Percentiles rank a stretch among this genome's conserved stretches.
These are phyloP conservation scores for Cladopsammia gracilis DNA, from an alignment of 64 coral and sea anemone species.

Conservation along the genomic window DNA sequence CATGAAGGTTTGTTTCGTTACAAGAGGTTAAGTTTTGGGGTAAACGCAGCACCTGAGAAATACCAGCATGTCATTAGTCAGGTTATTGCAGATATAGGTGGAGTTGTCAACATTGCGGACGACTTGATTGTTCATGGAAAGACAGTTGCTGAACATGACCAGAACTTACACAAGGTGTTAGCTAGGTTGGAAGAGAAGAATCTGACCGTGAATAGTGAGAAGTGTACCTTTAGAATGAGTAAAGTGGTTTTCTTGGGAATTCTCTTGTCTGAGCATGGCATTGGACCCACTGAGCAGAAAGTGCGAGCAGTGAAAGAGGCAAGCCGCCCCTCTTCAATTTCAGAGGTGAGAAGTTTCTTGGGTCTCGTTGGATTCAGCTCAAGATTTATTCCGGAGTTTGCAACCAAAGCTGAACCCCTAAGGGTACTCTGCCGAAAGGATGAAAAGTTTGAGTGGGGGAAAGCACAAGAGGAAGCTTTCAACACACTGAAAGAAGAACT, in stretches of 20 bases:
- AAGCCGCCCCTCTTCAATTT: neutral
- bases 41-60: constrained; percentile 40
- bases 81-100: neutral
- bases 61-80: constrained; percentile 64
- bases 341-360: constrained; percentile 34
- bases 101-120: neutral
- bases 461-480: constrained; percentile 17
- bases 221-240: constrained; percentile 41
- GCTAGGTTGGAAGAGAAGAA: constrained; percentile 1
- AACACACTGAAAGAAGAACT: neutral
- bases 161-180: neutral
- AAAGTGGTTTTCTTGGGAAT: constrained; percentile 44
- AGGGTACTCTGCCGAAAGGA: neutral
- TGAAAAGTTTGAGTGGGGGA: neutral
- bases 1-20: neutral
- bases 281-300: constrained; percentile 34
- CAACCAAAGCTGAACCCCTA: neutral
- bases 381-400: constrained; percentile 27
- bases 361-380: constrained; percentile 32
- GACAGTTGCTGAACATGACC: neutral
- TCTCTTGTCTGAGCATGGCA: constrained; percentile 17
- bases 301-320: constrained; percentile 22
- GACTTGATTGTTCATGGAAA: neutral
- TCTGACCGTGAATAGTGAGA: constrained; percentile 6
- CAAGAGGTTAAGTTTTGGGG: constrained; percentile 23